These are phyloP conservation scores for Caenorhabditis doughertyi DNA, from an alignment of 2,888 invertebrate species.

Conservation along the genomic window DNA sequence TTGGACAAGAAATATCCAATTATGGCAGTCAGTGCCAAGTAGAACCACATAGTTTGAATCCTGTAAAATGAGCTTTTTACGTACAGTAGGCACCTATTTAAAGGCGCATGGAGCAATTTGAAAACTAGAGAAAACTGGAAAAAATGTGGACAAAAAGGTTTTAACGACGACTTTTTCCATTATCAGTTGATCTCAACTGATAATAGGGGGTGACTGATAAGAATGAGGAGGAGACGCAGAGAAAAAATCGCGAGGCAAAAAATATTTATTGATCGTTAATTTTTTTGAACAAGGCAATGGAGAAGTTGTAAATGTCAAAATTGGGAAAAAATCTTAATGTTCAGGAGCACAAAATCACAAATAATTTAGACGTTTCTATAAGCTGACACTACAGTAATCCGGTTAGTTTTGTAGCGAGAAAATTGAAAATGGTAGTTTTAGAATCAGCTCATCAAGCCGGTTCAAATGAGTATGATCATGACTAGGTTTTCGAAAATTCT, in stretches of 20 bases:
- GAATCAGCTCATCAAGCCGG: neutral
- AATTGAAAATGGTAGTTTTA: neutral
- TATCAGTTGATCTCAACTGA: neutral
- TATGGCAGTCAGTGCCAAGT: conserved; percentile 8
- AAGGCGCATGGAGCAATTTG: neutral
- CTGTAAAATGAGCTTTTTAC: neutral
- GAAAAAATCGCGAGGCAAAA: neutral
- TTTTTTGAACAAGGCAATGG: neutral
- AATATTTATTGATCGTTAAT: conserved; percentile 5
- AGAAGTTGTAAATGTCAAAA: neutral
- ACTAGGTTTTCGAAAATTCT: neutral
- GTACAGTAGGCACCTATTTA: neutral
- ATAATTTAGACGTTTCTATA: neutral
- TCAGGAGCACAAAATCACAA: neutral
- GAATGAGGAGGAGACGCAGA: neutral
- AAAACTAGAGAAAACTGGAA: neutral
- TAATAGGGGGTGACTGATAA: too few species aligned
- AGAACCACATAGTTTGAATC: conserved; percentile 23
- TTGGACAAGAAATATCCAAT: conserved; percentile 5
- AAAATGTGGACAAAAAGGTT: neutral
- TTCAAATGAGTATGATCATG: neutral
- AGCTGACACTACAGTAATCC: neutral
- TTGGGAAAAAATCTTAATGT: neutral
- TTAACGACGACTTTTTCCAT: conserved; percentile 1
- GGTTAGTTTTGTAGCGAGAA: neutral